These are phyloP conservation scores for Onychomys leucogaster DNA, from an alignment of 2,797 vertebrate species.

Conservation along the genomic window DNA sequence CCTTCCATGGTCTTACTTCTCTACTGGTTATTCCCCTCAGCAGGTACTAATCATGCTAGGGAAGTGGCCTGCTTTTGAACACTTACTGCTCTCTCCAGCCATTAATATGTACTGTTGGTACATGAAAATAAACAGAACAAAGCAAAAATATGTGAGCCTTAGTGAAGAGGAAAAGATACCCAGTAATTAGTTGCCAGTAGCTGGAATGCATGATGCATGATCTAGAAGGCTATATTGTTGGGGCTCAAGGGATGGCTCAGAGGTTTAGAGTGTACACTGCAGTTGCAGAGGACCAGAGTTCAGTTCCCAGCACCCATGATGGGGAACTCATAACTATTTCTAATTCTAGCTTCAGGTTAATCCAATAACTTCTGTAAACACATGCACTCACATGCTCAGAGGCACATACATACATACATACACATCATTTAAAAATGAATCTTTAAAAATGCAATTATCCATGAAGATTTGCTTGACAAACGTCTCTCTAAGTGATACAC, in stretches of 20 bases:
- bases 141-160: not conserved
- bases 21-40: conserved; percentile 4
- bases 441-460: not conserved
- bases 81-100: not conserved
- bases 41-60: not conserved
- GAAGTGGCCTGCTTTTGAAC: conserved; percentile 3
- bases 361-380: not conserved
- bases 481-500: not conserved
- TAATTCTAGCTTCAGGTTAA: not conserved
- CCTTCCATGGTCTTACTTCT: not conserved
- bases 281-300: not conserved
- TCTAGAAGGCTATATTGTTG: not conserved
- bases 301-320: not conserved
- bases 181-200: conserved; percentile 8
- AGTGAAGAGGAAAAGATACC: not conserved
- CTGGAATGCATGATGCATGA: not conserved
- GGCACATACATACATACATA: not conserved
- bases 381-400: not conserved
- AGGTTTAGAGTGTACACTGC: not conserved
- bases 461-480: conserved; percentile 25
- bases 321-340: not conserved
- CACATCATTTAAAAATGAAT: not conserved
- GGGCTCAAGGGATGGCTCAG: not conserved
- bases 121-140: not conserved
- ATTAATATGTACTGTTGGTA: not conserved